Percentiles rank a stretch among this genome's conserved stretches.
Conservation (phyloP, 2,888 invertebrate species). For the Harpalus rufipes region DNA sequence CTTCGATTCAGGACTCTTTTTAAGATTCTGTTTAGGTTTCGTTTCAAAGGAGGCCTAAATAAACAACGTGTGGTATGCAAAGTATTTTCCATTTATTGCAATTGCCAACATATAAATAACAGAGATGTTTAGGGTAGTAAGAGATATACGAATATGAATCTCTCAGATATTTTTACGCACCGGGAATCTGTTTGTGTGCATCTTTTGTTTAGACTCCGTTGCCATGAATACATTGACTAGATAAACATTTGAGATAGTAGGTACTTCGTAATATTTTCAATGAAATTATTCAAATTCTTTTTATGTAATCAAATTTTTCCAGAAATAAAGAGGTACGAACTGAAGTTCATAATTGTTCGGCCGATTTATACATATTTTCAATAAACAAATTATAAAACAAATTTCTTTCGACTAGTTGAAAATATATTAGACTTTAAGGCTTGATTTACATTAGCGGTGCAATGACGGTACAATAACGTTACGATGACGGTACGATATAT, state of each 20-base stretch:
- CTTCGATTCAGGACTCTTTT: background rate
- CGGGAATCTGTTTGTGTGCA: background rate
- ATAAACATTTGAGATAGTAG: background rate
- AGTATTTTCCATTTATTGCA: background rate
- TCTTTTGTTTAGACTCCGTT: conserved; percentile 26
- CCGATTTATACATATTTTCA: too few relatives aligned
- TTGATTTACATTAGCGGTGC: too few relatives aligned
- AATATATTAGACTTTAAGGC: too few relatives aligned
- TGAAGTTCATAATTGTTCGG: too few relatives aligned
- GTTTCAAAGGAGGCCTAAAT: background rate
- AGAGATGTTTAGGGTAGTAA: conserved; percentile 7
- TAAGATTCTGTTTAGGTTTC: background rate
- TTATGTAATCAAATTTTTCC: background rate
- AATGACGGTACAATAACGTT: too few relatives aligned
- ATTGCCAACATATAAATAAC: background rate
- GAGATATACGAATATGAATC: background rate
- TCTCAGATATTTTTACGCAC: background rate
- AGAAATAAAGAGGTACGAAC: too few relatives aligned
- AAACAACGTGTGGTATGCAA: background rate
- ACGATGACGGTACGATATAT: too few relatives aligned
- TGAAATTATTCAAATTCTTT: background rate
- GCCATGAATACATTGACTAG: conserved; percentile 25
- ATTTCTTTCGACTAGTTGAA: too few relatives aligned
- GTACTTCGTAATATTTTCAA: background rate
- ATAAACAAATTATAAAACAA: too few relatives aligned